Evolutionary conservation across 2,113 vertebrate genomes (phyloP).

Genomic region (Alethe castanea): DNA sequence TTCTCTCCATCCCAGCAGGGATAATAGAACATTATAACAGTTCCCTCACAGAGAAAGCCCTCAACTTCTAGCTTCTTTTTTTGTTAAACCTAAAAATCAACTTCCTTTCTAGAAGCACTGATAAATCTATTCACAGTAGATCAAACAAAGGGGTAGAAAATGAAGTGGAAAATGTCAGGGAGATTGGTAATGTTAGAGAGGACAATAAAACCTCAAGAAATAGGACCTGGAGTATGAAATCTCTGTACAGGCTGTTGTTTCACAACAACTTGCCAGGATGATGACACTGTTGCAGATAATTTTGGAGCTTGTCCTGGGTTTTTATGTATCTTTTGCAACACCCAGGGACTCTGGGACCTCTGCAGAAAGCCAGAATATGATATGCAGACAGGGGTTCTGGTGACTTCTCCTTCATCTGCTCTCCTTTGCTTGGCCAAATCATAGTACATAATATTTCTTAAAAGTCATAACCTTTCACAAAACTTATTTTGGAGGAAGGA

Average conservation of each 20-base stretch:
- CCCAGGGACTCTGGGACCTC: rapidly evolving
- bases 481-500: background rate
- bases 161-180: background rate
- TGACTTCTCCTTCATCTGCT: background rate
- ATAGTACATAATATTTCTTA: background rate
- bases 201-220: background rate
- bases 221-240: background rate
- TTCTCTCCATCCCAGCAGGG: conserved; percentile 44
- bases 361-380: background rate
- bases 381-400: background rate
- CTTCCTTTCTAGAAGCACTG: conserved; percentile 20
- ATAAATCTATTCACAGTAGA: conserved; percentile 14
- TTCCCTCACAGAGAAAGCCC: conserved; percentile 40
- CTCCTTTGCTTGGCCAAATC: background rate
- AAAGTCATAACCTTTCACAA: background rate
- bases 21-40: conserved; percentile 53
- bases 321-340: background rate
- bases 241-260: background rate
- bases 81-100: conserved; percentile 41
- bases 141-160: conserved; percentile 11
- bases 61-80: conserved; percentile 41
- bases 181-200: background rate
- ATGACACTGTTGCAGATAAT: background rate
- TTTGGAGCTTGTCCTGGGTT: background rate
- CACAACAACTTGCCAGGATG: background rate